Percentiles rank a stretch among this genome's conserved stretches.
phyloP scores from a whole-genome alignment of 1,140 invertebrate species.

The Caerostris extrusa region DNA sequence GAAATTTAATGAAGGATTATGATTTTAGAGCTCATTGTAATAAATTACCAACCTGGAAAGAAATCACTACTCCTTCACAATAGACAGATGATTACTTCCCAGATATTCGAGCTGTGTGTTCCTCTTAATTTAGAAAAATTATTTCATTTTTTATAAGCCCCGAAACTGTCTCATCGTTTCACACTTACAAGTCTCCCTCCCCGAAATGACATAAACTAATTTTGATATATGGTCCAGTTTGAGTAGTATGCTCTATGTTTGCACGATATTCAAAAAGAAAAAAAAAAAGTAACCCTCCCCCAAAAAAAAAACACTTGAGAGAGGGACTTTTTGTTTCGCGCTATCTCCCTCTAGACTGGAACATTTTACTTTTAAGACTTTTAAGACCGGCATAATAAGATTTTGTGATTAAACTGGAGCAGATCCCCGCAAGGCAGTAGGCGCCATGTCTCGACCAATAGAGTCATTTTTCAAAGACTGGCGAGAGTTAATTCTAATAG shows the following conservation, averaged over 20 bases:
- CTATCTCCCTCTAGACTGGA: conserved; percentile 6
- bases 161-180: not conserved
- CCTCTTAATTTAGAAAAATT: conserved; percentile 57
- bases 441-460: conserved; percentile 70
- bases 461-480: conserved; percentile 72
- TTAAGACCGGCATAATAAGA: conserved; percentile 73
- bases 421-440: conserved; percentile 60
- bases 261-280: not conserved
- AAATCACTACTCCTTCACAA: not conserved
- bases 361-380: conserved; percentile 63
- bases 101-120: conserved; percentile 18
- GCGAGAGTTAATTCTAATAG: conserved; percentile 75
- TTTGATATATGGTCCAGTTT: conserved; percentile 55
- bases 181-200: not conserved
- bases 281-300: not conserved
- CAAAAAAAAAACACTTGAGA: not conserved
- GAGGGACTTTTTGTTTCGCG: conserved; percentile 33
- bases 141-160: conserved; percentile 27
- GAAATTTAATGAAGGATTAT: too few relatives aligned
- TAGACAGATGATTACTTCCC: conserved; percentile 34
- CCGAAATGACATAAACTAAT: conserved; percentile 60
- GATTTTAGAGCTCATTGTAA: not conserved
- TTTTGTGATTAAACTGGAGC: conserved; percentile 76
- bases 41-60: not conserved
- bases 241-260: not conserved